Conservation (phyloP, 2,113 vertebrate genomes). For the Spea multiplicata region DNA sequence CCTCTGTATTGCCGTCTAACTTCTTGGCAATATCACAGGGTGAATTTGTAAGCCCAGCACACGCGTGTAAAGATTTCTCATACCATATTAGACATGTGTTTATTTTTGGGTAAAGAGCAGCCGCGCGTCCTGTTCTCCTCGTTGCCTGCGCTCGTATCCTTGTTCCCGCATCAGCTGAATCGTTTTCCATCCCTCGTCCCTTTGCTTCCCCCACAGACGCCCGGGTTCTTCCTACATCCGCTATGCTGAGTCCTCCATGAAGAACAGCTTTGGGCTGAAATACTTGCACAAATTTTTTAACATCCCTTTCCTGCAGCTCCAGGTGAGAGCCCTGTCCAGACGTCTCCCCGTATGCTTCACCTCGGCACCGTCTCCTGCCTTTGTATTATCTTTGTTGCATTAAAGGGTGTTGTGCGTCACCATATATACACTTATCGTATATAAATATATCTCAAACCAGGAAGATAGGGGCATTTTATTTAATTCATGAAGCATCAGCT, state of each 20-base stretch:
- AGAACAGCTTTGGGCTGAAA: slow-evolving; percentile 95
- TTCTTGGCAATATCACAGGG: too few species aligned
- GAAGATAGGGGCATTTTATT: too few species aligned
- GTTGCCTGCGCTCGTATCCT: too few species aligned
- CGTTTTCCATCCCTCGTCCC: neutral
- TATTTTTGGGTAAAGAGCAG: neutral
- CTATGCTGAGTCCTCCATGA: slow-evolving; percentile 98
- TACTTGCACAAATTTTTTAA: slow-evolving; percentile 98
- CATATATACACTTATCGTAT: neutral
- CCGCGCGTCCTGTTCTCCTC: too few species aligned
- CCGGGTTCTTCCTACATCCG: slow-evolving; percentile 92
- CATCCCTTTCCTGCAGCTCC: slow-evolving; percentile 95
- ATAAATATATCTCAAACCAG: neutral
- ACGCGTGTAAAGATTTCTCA: too few species aligned
- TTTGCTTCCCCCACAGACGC: slow-evolving; percentile 67
- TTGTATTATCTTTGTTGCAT: neutral
- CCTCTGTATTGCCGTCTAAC: too few species aligned
- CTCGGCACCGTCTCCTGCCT: neutral
- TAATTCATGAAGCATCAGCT: too few species aligned
- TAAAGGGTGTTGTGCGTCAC: neutral
- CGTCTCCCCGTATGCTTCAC: neutral
- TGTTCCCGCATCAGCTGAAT: too few species aligned
- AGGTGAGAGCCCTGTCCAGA: slow-evolving; percentile 67
- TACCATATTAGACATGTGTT: too few species aligned
- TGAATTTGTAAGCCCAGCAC: too few species aligned